Conservation (phyloP, 92 coral and sea anemone species). For the Porites rus region DNA sequence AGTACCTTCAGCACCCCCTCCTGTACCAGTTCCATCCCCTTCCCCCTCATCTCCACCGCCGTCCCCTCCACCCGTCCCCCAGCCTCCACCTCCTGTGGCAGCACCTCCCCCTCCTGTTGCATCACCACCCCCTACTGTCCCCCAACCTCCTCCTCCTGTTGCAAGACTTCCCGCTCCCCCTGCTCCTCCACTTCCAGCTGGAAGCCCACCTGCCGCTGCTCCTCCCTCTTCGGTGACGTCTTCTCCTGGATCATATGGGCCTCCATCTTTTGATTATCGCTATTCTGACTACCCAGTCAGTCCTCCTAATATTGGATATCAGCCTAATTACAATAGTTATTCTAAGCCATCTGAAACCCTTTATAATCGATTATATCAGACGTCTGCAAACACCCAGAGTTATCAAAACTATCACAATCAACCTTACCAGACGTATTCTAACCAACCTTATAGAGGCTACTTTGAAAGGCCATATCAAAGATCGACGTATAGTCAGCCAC, state of each 20-base stretch:
- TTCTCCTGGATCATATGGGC: conserved; percentile 18
- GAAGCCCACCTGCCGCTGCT: conserved; percentile 10
- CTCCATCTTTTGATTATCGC: conserved; percentile 41
- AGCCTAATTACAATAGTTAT: conserved; percentile 13
- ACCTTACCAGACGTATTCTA: no score
- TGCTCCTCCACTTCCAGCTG: conserved; percentile 9
- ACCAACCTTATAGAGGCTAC: no score
- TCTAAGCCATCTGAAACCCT: background rate
- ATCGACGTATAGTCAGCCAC: no score
- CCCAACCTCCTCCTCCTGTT: conserved; percentile 16
- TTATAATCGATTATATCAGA: background rate
- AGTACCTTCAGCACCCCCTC: conserved; percentile 17
- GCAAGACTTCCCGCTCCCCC: conserved; percentile 8
- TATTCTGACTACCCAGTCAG: conserved; percentile 32
- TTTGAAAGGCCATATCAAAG: no score
- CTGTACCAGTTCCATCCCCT: conserved; percentile 9
- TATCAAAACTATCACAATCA: no score
- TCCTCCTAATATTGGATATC: background rate
- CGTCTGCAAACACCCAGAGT: background rate
- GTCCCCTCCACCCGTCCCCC: conserved; percentile 28
- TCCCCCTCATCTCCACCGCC: conserved; percentile 5
- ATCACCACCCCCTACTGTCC: conserved; percentile 22
- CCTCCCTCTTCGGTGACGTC: conserved; percentile 33
- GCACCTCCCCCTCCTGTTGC: conserved; percentile 15
- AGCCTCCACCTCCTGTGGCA: conserved; percentile 18